Base-by-base conservation (phyloP, 1,140 invertebrate genomes). In the Atta texana region DNA sequence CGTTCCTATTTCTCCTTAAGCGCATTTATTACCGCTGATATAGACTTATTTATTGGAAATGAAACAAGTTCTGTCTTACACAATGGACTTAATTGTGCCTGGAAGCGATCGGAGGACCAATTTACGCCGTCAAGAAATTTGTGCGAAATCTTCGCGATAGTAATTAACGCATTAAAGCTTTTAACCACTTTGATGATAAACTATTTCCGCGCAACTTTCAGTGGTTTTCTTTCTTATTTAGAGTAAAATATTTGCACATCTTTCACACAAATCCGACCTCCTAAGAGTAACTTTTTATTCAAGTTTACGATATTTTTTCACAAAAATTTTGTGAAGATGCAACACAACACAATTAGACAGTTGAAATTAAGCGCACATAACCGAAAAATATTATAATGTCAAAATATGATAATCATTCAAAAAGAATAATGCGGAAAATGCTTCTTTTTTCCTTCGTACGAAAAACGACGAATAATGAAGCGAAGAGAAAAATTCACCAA, bases 41-140 rank as follows among this genome's bases (percentile, higher is more conserved):
- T 49, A 51, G 63, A 80, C 49, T 78, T 78, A 57, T 77, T 78
- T 85, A 85, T 78, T 63, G 31, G 49, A 53, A 85, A 66, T 31
- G 82, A 64, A 64, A 78, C 16, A 69, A 86, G 51, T 80, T 81
- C 57, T 63, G 76, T 77, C 77, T 87, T 76, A 53, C 63, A 76
- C 74, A 86, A 86, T 34, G 63, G 63, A 78, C 34, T 85, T 64
- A 57, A 44, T 84, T 84, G 69, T 66, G 51, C 59, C 63, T 21
- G 31, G 39, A 61, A 78, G 75, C 82, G 82, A 85, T 85, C 34
- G 87, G 82, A 86, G 59, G 69, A 72, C 57, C 44, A 69, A 89
- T 76, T 64, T 71, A 34, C 12, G 16, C 3, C 44, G 53, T 61
- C 66, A 85, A 84, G 68, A 72, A 87, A 87, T 76, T 80, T 72